Percentiles rank a stretch among this genome's conserved stretches.
Evolutionary conservation across 2,888 invertebrate genomes (phyloP).

Genomic region (Lottia gigantea): DNA sequence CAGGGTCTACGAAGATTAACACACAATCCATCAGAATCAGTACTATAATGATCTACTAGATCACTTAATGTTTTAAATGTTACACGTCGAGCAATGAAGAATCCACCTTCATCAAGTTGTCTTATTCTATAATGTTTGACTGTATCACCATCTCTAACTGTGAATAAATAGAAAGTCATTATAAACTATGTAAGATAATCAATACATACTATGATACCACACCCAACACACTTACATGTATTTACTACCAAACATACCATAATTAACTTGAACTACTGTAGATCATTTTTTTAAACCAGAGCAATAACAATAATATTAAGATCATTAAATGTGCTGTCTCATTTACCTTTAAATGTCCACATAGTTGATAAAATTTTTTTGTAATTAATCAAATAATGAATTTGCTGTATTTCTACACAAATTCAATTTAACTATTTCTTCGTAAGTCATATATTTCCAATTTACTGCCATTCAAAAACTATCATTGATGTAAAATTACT

Average conservation of each 20-base stretch:
- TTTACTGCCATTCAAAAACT: no score
- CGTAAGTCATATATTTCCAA: no score
- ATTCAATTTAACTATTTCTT: no score
- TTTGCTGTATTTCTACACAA: no score
- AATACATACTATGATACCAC: not conserved
- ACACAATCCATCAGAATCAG: constrained; percentile 97
- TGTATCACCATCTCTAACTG: constrained; percentile 98
- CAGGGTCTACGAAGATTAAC: constrained; percentile 80
- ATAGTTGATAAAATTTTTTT: no score
- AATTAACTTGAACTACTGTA: no score
- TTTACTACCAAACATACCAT: not conserved
- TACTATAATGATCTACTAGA: constrained; percentile 96
- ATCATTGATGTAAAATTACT: no score
- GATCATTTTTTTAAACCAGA: no score
- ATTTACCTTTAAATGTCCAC: no score
- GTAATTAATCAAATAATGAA: no score
- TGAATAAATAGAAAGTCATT: constrained; percentile 59
- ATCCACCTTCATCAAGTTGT: constrained; percentile 97
- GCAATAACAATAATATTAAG: no score
- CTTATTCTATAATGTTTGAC: constrained; percentile 99
- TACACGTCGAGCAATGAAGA: constrained; percentile 97
- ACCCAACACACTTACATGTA: not conserved
- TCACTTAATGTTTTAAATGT: constrained; percentile 97
- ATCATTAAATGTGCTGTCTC: no score
- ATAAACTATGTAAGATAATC: not conserved